Percentiles rank a stretch among this genome's conserved stretches.
Evolutionary conservation across 92 coral and sea anemone species (phyloP).

Genomic region (Bergia puertoricense): DNA sequence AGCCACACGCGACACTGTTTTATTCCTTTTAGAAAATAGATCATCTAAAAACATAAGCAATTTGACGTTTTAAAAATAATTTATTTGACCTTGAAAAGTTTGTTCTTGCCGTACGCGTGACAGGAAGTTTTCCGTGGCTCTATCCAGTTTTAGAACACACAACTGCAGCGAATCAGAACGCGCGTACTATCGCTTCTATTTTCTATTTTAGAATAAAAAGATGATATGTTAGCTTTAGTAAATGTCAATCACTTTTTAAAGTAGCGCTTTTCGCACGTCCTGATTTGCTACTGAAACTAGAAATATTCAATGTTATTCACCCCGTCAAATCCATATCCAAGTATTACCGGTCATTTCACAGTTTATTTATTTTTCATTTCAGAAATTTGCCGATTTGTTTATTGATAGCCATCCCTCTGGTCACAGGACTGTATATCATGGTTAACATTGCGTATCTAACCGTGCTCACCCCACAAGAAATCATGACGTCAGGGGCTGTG

Average conservation of each 20-base stretch:
- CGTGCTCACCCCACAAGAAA: conserved; percentile 48
- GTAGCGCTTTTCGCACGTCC: background rate
- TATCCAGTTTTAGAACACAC: too few relatives aligned
- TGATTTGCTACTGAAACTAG: background rate
- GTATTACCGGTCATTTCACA: background rate
- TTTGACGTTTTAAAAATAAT: too few relatives aligned
- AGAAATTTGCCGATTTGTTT: conserved; percentile 56
- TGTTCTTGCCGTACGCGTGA: too few relatives aligned
- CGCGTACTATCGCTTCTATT: too few relatives aligned
- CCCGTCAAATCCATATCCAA: background rate
- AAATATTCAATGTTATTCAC: background rate
- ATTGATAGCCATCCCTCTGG: conserved; percentile 53
- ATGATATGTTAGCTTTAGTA: too few relatives aligned
- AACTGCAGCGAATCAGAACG: too few relatives aligned
- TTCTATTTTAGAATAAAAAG: too few relatives aligned
- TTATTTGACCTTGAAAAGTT: too few relatives aligned
- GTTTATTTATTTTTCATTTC: background rate
- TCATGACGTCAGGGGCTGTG: conserved; percentile 53
- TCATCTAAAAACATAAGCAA: too few relatives aligned
- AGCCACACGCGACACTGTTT: too few relatives aligned
- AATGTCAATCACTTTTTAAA: background rate
- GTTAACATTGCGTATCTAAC: conserved; percentile 57
- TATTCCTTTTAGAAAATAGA: too few relatives aligned
- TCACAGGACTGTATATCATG: conserved; percentile 51
- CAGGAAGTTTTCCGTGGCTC: too few relatives aligned